Conservation (phyloP, 2,113 vertebrate species). For the Parotia lawesii region DNA sequence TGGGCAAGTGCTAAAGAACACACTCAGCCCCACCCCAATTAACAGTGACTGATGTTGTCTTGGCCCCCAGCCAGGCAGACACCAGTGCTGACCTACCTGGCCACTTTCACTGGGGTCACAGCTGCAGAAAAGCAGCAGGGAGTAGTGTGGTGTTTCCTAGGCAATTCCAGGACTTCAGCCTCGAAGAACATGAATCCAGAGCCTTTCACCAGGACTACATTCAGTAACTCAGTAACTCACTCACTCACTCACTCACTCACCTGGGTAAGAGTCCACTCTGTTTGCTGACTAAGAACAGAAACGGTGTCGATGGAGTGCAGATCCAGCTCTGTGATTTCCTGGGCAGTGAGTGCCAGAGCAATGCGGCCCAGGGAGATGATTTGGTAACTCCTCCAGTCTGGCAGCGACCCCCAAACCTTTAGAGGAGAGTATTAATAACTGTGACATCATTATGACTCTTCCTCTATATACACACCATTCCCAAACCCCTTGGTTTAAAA, state of each 20-base stretch:
- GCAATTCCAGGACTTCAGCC: neutral
- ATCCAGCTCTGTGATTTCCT: conserved; percentile 71
- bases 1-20: neutral
- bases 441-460: neutral
- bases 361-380: conserved; percentile 72
- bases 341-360: conserved; percentile 67
- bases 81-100: neutral
- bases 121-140: neutral
- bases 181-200: neutral
- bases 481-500: neutral
- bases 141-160: neutral
- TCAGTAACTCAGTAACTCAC: neutral
- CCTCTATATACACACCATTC: neutral
- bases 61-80: neutral
- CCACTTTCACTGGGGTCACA: neutral
- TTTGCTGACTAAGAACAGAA: conserved; percentile 67
- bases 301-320: conserved; percentile 70
- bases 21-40: neutral
- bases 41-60: neutral
- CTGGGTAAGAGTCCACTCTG: conserved; percentile 71
- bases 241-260: conserved; percentile 54
- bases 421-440: neutral
- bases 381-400: conserved; percentile 72
- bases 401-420: conserved; percentile 70
- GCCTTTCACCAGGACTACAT: neutral